These are phyloP conservation scores for Monodelphis domestica DNA, from an alignment of 2,797 vertebrate genomes.

Conservation along the genomic window DNA sequence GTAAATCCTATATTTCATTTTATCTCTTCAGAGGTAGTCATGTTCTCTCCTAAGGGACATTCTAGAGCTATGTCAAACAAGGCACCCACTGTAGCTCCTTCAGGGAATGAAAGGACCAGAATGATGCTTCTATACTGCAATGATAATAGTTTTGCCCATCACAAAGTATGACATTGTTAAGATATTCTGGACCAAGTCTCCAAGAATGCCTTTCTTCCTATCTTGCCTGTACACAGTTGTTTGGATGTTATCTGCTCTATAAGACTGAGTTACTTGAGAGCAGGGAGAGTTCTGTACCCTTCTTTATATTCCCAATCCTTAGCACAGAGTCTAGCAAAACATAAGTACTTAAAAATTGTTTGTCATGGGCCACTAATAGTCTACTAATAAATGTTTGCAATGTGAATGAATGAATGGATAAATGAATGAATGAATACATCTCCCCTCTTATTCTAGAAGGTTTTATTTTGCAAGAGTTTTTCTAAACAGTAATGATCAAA, in stretches of 20 bases:
- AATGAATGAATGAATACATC: background rate
- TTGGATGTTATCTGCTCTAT: background rate
- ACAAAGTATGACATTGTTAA: background rate
- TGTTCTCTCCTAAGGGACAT: background rate
- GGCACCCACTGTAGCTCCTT: background rate
- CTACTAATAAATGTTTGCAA: background rate
- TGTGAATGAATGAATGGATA: background rate
- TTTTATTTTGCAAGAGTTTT: constrained; percentile 16
- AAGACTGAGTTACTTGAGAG: background rate
- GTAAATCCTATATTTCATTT: background rate
- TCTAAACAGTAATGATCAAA: constrained; percentile 38
- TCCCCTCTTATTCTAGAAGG: constrained; percentile 47
- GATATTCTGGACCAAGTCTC: background rate
- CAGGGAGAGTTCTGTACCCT: background rate
- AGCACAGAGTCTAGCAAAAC: background rate
- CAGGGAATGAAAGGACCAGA: background rate
- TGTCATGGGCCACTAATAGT: background rate
- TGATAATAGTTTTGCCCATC: background rate
- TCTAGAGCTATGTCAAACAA: background rate
- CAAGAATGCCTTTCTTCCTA: constrained; percentile 22
- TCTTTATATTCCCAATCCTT: background rate
- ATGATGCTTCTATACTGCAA: background rate
- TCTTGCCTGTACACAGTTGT: background rate
- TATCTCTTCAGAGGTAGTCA: background rate
- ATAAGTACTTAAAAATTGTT: background rate